These are phyloP conservation scores for Ariopsis seemanni DNA, from an alignment of 2,113 vertebrate genomes.

Conservation along the genomic window DNA sequence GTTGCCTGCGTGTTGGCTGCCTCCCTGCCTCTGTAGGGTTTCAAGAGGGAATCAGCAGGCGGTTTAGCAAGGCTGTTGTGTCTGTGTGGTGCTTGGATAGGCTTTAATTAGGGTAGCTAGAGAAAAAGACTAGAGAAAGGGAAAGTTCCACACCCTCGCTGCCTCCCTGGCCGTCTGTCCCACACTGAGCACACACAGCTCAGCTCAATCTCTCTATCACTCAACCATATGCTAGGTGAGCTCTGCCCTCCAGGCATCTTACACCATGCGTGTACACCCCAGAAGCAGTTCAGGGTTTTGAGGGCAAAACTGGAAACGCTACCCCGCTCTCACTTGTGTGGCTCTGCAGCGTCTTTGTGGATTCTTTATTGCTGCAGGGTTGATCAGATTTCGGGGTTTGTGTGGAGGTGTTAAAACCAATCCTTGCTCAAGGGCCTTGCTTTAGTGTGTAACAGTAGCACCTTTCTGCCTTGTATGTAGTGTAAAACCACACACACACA, in stretches of 20 bases:
- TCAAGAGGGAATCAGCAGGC: slow-evolving; percentile 35
- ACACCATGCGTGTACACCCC: slow-evolving; percentile 29
- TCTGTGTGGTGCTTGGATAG: slow-evolving; percentile 43
- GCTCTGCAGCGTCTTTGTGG: slow-evolving; percentile 18
- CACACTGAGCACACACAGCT: slow-evolving; percentile 58
- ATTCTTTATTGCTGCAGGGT: slow-evolving; percentile 39
- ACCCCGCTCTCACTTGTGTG: slow-evolving; percentile 38
- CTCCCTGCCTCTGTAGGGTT: slow-evolving; percentile 38
- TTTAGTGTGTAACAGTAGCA: background rate
- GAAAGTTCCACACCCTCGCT: slow-evolving; percentile 54
- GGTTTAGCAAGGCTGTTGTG: slow-evolving; percentile 44
- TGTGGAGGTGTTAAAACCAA: slow-evolving; percentile 33
- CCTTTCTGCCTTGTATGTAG: background rate
- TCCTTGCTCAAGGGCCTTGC: slow-evolving; percentile 10
- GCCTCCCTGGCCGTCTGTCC: slow-evolving; percentile 65
- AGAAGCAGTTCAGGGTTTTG: slow-evolving; percentile 7
- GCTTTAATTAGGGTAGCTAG: slow-evolving; percentile 40
- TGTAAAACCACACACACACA: background rate
- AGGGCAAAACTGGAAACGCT: background rate
- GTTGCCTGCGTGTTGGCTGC: slow-evolving; percentile 26
- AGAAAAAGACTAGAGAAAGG: slow-evolving; percentile 19
- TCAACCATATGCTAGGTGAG: slow-evolving; percentile 68
- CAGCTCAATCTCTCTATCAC: slow-evolving; percentile 64
- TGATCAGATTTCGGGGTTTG: slow-evolving; percentile 38
- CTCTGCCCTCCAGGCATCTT: slow-evolving; percentile 44